These are phyloP conservation scores for Lates calcarifer DNA, from an alignment of 2,113 vertebrate species.

Conservation along the genomic window DNA sequence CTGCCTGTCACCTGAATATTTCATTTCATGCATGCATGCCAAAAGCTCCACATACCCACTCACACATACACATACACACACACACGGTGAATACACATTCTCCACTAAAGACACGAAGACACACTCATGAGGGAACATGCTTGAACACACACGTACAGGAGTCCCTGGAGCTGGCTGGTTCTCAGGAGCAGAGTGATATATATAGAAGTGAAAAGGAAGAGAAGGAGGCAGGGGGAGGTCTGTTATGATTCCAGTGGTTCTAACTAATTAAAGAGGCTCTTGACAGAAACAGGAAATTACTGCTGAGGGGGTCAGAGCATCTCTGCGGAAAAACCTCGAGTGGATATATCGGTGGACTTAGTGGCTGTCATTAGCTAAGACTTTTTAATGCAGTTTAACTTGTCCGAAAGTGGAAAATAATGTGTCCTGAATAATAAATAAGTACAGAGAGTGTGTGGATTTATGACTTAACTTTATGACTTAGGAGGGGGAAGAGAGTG, in stretches of 20 bases:
- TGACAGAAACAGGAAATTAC: conserved; percentile 65
- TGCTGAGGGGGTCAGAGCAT: conserved; percentile 49
- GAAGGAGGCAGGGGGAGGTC: conserved; percentile 27
- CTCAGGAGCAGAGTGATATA: conserved; percentile 57
- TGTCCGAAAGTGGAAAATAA: conserved; percentile 23
- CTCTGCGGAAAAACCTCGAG: conserved; percentile 14
- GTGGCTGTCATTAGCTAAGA: conserved; percentile 29
- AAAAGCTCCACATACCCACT: conserved; percentile 43
- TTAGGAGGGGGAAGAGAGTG: background rate
- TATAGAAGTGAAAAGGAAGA: conserved; percentile 61
- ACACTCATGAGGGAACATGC: conserved; percentile 26
- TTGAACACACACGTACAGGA: conserved; percentile 56
- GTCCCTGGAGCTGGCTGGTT: conserved; percentile 61
- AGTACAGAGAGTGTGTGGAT: background rate
- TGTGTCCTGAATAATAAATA: background rate
- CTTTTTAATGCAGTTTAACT: conserved; percentile 33
- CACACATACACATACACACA: conserved; percentile 14
- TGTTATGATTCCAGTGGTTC: conserved; percentile 70
- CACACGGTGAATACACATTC: conserved; percentile 23
- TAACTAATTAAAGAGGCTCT: conserved; percentile 77
- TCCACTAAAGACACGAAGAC: conserved; percentile 31
- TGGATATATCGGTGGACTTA: background rate
- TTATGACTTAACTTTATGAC: background rate
- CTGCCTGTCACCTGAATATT: conserved; percentile 80
- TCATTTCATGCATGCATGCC: conserved; percentile 64